Evolutionary conservation across 2,888 invertebrate species (phyloP), one percentile per base, ranked within the genome.

Genomic region (Oxystoma pomonae): DNA sequence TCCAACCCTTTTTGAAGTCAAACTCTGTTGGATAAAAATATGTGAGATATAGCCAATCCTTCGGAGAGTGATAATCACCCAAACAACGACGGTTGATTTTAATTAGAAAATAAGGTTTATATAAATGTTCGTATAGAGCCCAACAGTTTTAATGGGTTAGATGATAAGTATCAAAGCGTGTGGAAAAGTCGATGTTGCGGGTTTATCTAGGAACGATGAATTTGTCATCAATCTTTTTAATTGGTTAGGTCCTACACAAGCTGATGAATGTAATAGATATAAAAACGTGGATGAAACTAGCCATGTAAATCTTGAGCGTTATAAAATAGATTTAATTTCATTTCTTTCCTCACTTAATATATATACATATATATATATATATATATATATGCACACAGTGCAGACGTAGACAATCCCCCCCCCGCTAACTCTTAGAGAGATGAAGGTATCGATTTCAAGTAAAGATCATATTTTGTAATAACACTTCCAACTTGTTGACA

Each of bases 31-130:
- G 35, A 35, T 35, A 35, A 35, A 35, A 35, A 35, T 35, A 35
- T 50, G 21, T 57, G 52, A 57, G 57, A 61, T 57, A 61, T 57
- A 61, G 20, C 52, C 52, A 58, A 21, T 57, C 64, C 56, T 52
- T 63, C 59, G 61, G 63, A 63, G 63, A 65, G 63, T 61, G 60
- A 18, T 58, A 55, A 63, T 62, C 63, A 65, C 58, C 55, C 35
- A 35, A 35, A 7, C 35, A 35, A 35, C 5, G 3, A 3, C 35
- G 5, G 12, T 3, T 7, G 35, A 35, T 12, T 63, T 60, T 65
- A 65, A 65, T 65, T 65, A 63, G 63, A 61, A 50, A 60, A 49
- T 16, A 21, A 60, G 49, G 60, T 65, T 60, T 64, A 64, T 64
- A 61, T 57, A 64, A 64, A 64, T 61, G 35, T 7, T 35, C 35